Percentiles rank a stretch among this genome's conserved stretches.
Evolutionary conservation across 1,140 invertebrate genomes (phyloP).

Genomic region (Lysiphlebus fabarum): DNA sequence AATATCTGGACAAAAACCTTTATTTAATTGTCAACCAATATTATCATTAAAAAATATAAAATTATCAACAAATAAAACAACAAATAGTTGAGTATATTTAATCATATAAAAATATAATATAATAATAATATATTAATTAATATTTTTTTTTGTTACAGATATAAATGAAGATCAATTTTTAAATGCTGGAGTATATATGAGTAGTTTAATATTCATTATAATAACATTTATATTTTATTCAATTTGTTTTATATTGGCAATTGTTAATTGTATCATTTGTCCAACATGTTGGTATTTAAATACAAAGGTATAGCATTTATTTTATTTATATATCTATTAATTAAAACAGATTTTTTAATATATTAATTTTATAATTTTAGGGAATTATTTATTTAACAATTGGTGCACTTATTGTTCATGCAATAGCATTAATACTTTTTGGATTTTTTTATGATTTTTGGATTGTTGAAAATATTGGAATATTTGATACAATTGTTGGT

Average conservation of each 20-base stretch:
- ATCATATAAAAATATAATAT: too few relatives aligned
- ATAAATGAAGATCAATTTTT: conserved; percentile 25
- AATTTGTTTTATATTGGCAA: conserved; percentile 21
- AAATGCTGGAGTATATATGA: conserved; percentile 25
- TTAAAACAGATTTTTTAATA: too few relatives aligned
- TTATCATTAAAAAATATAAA: background rate
- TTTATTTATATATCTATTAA: too few relatives aligned
- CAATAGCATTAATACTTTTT: conserved; percentile 28
- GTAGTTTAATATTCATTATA: conserved; percentile 18
- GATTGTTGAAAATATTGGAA: conserved; percentile 28
- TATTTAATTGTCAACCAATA: conserved; percentile 20
- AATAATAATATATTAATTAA: conserved; percentile 7
- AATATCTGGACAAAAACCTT: conserved; percentile 15
- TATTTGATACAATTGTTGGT: conserved; percentile 30
- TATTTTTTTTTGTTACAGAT: conserved; percentile 21
- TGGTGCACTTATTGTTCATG: conserved; percentile 25
- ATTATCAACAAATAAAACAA: background rate
- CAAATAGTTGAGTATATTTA: too few relatives aligned
- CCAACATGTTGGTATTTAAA: conserved; percentile 28
- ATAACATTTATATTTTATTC: conserved; percentile 19
- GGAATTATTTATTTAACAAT: conserved; percentile 23
- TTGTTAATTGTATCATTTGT: conserved; percentile 28
- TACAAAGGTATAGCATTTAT: background rate
- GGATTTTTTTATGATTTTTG: conserved; percentile 25
- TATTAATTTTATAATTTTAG: too few relatives aligned